phyloP scores from a whole-genome alignment of 1,140 invertebrate species.

The Phortica variegata region DNA sequence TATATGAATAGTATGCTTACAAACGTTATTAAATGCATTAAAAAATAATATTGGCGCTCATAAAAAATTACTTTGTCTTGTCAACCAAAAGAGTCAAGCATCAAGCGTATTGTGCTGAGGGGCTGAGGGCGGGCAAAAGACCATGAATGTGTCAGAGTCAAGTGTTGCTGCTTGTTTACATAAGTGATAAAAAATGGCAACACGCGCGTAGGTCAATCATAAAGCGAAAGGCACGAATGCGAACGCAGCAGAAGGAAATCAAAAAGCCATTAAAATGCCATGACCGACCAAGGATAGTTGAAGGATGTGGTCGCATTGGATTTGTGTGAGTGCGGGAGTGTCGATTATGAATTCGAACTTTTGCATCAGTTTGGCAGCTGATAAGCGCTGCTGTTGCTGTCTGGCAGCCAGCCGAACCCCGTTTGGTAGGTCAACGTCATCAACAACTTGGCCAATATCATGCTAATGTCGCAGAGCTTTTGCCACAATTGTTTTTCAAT shows the following conservation, averaged over 20 bases:
- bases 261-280: conserved; percentile 53
- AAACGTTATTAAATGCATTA: too few relatives aligned
- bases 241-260: conserved; percentile 38
- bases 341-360: conserved; percentile 49
- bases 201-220: conserved; percentile 17
- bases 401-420: background rate
- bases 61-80: too few relatives aligned
- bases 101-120: too few relatives aligned
- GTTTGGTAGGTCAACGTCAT: conserved; percentile 19
- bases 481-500: conserved; percentile 56
- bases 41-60: too few relatives aligned
- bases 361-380: conserved; percentile 34
- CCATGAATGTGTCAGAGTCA: conserved; percentile 43
- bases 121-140: too few relatives aligned
- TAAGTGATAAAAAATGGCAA: conserved; percentile 41
- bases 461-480: conserved; percentile 50
- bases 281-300: too few relatives aligned
- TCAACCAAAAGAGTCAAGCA: too few relatives aligned
- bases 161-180: conserved; percentile 50
- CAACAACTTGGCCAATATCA: conserved; percentile 31
- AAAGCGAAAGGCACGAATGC: background rate
- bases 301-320: too few relatives aligned
- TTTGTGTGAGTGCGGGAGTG: conserved; percentile 8
- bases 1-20: too few relatives aligned
- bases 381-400: conserved; percentile 35